phyloP scores from a whole-genome alignment of 2,113 vertebrate species.

The Aegithalos caudatus region DNA sequence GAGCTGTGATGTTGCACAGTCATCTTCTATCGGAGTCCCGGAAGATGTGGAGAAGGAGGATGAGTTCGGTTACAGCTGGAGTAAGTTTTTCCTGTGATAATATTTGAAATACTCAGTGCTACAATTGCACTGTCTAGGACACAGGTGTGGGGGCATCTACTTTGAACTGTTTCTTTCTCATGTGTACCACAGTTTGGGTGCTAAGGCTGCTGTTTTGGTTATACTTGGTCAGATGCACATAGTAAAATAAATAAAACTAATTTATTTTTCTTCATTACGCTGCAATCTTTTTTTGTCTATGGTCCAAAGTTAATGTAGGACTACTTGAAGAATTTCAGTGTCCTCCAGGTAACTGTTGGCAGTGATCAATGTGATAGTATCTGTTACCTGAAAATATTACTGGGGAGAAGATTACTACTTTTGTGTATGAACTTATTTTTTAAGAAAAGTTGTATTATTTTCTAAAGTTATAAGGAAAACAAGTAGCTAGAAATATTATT shows the following conservation, averaged over 20 bases:
- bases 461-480: background rate
- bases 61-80: conserved; percentile 93
- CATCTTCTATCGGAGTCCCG: conserved; percentile 49
- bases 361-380: background rate
- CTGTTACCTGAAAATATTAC: background rate
- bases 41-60: conserved; percentile 78
- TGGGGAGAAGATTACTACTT: background rate
- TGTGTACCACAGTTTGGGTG: background rate
- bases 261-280: background rate
- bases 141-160: background rate
- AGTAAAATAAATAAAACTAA: background rate
- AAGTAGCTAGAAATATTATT: background rate
- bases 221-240: background rate
- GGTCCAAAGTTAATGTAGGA: background rate
- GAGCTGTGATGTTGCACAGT: conserved; percentile 67
- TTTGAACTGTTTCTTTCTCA: background rate
- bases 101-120: background rate
- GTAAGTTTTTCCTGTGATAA: conserved; percentile 76
- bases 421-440: background rate
- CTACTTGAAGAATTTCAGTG: background rate
- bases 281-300: background rate
- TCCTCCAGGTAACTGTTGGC: background rate
- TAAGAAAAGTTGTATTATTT: background rate
- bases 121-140: background rate
- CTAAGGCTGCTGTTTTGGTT: background rate